Conservation (phyloP, 2,888 invertebrate genomes). For the Clepsis dumicolana region DNA sequence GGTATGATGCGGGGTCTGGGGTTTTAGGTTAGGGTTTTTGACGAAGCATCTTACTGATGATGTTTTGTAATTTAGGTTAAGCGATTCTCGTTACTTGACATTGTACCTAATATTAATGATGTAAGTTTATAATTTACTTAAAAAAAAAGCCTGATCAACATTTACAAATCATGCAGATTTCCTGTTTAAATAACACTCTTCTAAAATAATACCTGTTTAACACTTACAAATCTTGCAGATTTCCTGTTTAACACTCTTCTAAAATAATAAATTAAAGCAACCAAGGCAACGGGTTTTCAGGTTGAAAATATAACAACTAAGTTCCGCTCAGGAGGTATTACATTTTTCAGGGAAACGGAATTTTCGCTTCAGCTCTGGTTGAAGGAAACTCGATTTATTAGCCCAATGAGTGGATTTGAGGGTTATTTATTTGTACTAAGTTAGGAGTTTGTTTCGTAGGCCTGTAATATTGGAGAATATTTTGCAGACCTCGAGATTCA, state of each 20-base stretch:
- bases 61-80: no score
- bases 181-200: no score
- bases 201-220: no score
- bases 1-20: no score
- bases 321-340: slow-evolving; percentile 26
- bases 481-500: not conserved
- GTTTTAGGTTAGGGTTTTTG: no score
- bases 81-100: no score
- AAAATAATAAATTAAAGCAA: slow-evolving; percentile 21
- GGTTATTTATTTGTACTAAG: slow-evolving; percentile 19
- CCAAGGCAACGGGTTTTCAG: slow-evolving; percentile 12
- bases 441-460: slow-evolving; percentile 14
- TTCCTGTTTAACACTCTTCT: not conserved
- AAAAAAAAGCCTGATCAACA: no score
- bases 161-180: no score
- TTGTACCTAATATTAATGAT: no score
- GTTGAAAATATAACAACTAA: slow-evolving; percentile 31
- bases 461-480: not conserved
- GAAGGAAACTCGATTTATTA: slow-evolving; percentile 41
- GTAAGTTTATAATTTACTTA: no score
- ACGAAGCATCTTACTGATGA: no score
- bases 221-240: slow-evolving; percentile 5
- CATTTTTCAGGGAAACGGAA: slow-evolving; percentile 37
- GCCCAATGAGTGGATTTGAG: slow-evolving; percentile 35
- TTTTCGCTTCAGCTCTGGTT: slow-evolving; percentile 34